Conservation (phyloP, 2,113 vertebrate genomes). For the Irena cyanogastra region DNA sequence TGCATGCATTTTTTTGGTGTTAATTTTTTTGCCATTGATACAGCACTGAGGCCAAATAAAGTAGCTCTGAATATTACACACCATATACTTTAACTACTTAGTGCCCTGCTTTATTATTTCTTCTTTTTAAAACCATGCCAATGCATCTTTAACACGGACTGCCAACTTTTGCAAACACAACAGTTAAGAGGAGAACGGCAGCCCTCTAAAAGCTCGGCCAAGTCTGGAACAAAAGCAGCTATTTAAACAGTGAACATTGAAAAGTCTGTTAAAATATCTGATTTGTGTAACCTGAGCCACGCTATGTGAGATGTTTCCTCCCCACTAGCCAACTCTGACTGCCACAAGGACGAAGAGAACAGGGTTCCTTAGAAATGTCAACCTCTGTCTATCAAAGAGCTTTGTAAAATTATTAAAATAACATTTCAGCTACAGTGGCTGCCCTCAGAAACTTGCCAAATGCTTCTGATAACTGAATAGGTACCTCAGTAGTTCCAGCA, state of each 20-base stretch:
- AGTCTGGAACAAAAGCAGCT: conserved; percentile 43
- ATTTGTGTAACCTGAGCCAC: conserved; percentile 44
- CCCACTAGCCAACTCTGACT: background rate
- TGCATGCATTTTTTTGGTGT: background rate
- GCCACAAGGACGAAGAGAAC: conserved; percentile 32
- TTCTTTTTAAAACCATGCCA: background rate
- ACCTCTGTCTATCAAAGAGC: conserved; percentile 40
- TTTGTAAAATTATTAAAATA: conserved; percentile 57
- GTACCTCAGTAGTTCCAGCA: conserved; percentile 20
- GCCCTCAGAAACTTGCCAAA: conserved; percentile 22
- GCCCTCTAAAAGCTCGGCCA: background rate
- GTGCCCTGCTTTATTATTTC: background rate
- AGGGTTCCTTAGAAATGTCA: conserved; percentile 42
- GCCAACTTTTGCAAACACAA: background rate
- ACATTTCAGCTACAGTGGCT: conserved; percentile 2
- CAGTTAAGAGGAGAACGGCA: background rate
- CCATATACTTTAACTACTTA: background rate
- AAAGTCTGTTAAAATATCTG: conserved; percentile 30
- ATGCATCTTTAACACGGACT: accelerated
- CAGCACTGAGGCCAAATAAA: background rate
- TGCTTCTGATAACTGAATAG: conserved; percentile 38
- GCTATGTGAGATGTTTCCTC: conserved; percentile 24
- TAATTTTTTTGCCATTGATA: conserved; percentile 33
- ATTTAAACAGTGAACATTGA: conserved; percentile 38
- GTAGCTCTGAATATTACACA: background rate